Conservation (phyloP, 2,113 vertebrate species). For the Platanista minor region DNA sequence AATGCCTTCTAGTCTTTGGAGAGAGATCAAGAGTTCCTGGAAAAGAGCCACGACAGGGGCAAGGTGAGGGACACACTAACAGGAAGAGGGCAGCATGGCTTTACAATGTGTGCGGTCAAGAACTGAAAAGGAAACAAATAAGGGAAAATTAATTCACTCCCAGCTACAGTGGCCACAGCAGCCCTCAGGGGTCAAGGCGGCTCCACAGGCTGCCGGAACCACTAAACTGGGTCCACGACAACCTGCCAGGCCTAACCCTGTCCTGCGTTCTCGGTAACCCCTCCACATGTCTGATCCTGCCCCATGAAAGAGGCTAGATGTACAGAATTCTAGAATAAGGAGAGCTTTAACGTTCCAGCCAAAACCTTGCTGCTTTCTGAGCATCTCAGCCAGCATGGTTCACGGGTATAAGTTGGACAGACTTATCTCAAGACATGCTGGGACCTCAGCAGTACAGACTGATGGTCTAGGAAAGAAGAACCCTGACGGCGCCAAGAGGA, state of each 20-base stretch:
- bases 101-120: background rate
- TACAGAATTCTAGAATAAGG: background rate
- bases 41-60: conserved; percentile 16
- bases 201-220: background rate
- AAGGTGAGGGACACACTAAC: background rate
- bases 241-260: background rate
- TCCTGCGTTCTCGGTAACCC: background rate
- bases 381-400: background rate
- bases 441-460: background rate
- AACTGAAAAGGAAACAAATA: conserved; percentile 44
- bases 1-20: conserved; percentile 14
- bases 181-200: background rate
- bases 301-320: background rate
- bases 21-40: conserved; percentile 47
- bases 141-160: background rate
- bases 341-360: background rate
- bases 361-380: background rate
- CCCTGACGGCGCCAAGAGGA: background rate
- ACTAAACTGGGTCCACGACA: background rate
- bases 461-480: background rate
- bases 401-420: background rate
- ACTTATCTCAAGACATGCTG: background rate
- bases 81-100: background rate
- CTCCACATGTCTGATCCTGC: background rate
- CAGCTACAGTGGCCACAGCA: background rate